These are phyloP conservation scores for Cotesia congregata DNA, from an alignment of 2,888 invertebrate species.

Conservation along the genomic window DNA sequence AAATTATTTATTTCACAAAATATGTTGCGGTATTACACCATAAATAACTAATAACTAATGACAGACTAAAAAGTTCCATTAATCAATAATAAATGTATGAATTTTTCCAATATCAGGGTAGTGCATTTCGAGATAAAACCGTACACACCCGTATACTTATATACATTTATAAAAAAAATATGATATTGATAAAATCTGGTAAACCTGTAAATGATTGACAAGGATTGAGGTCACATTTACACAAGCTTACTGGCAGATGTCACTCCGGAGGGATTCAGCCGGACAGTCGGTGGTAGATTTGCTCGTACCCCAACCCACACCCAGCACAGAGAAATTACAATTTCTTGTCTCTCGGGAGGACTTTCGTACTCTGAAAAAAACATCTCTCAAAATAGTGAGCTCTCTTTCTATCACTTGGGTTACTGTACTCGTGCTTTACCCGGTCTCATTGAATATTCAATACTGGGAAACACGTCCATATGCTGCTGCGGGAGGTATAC, in stretches of 20 bases:
- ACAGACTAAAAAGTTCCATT: no score
- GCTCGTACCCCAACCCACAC: neutral
- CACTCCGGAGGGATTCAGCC: slow-evolving; percentile 17
- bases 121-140: no score
- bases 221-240: slow-evolving; percentile 31
- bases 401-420: slow-evolving; percentile 30
- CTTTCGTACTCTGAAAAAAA: slow-evolving; percentile 24
- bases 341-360: slow-evolving; percentile 18
- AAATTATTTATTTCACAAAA: no score
- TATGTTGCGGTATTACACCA: no score
- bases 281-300: slow-evolving; percentile 7
- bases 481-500: slow-evolving; percentile 26
- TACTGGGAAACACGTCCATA: slow-evolving; percentile 28
- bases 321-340: slow-evolving; percentile 19
- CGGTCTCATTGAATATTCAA: slow-evolving; percentile 59
- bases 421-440: slow-evolving; percentile 13
- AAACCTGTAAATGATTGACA: slow-evolving; percentile 43
- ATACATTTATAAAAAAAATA: neutral
- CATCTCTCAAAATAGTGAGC: slow-evolving; percentile 12
- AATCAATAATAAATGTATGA: no score
- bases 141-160: no score
- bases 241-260: slow-evolving; percentile 36
- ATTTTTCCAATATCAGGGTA: no score
- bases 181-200: slow-evolving; percentile 26
- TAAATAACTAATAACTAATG: no score